These are phyloP conservation scores for Tachyglossus aculeatus DNA, from an alignment of 2,797 vertebrate genomes.

Conservation along the genomic window DNA sequence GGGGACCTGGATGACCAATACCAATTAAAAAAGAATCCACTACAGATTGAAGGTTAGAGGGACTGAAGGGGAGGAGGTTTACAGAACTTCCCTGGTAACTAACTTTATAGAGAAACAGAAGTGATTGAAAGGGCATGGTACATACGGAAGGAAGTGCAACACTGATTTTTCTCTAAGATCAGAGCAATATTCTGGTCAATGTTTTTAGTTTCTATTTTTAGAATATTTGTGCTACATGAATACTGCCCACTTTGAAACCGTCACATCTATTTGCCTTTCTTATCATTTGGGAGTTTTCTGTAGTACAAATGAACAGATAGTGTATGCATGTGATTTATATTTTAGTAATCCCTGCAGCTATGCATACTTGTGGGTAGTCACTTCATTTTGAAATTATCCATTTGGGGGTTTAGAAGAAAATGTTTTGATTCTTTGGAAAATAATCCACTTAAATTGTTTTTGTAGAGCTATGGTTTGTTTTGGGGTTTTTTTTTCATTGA, in stretches of 20 bases:
- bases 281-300: neutral
- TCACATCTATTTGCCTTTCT: neutral
- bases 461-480: no score
- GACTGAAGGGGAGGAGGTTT: slow-evolving; percentile 13
- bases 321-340: no score
- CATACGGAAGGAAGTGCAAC: slow-evolving; percentile 72
- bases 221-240: slow-evolving; percentile 54
- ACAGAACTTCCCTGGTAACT: slow-evolving; percentile 73
- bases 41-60: neutral
- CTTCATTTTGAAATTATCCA: no score
- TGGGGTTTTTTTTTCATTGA: no score
- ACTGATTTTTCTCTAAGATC: slow-evolving; percentile 66
- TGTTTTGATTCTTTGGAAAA: no score
- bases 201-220: slow-evolving; percentile 75
- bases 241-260: slow-evolving; percentile 20
- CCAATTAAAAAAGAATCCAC: no score
- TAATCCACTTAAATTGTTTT: no score
- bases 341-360: no score
- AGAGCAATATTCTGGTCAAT: slow-evolving; percentile 59
- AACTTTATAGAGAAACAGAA: slow-evolving; percentile 72
- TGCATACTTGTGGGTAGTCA: no score
- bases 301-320: no score
- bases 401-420: no score
- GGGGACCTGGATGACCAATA: no score
- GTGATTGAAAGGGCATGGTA: slow-evolving; percentile 68